These are phyloP conservation scores for Azemiops feae DNA, from an alignment of 2,113 vertebrate genomes.

Conservation along the genomic window DNA sequence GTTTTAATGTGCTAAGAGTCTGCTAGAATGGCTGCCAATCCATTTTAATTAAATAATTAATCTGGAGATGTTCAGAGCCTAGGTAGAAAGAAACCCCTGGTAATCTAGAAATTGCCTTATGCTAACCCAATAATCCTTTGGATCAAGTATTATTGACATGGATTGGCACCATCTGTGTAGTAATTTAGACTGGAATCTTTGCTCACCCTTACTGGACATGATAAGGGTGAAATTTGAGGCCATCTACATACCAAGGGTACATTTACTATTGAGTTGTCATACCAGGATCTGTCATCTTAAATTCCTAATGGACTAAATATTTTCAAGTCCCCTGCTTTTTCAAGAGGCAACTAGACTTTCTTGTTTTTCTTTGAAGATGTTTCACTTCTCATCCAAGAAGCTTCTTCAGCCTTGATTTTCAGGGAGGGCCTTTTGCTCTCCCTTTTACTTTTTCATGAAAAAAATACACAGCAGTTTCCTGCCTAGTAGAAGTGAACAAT, in stretches of 20 bases:
- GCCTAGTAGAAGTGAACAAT: background rate
- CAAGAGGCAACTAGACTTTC: too few relatives aligned
- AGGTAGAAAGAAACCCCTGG: background rate
- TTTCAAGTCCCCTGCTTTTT: background rate
- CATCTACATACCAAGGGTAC: background rate
- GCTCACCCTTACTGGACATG: background rate
- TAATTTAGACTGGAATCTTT: background rate
- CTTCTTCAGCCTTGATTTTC: background rate
- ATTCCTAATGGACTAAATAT: background rate
- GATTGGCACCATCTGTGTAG: background rate
- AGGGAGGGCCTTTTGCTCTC: background rate
- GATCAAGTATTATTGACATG: background rate
- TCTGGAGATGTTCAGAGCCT: background rate
- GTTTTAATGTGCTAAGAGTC: background rate
- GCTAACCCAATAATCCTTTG: background rate
- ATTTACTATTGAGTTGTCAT: background rate
- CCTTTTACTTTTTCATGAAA: background rate
- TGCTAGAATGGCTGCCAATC: background rate
- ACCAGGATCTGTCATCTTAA: background rate
- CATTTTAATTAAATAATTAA: background rate
- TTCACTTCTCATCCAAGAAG: too few relatives aligned
- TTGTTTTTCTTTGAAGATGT: too few relatives aligned
- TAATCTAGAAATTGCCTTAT: background rate
- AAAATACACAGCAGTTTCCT: background rate
- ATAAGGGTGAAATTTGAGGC: background rate